These are phyloP conservation scores for Pollenia amentaria DNA, from an alignment of 2,888 invertebrate genomes.

Conservation along the genomic window DNA sequence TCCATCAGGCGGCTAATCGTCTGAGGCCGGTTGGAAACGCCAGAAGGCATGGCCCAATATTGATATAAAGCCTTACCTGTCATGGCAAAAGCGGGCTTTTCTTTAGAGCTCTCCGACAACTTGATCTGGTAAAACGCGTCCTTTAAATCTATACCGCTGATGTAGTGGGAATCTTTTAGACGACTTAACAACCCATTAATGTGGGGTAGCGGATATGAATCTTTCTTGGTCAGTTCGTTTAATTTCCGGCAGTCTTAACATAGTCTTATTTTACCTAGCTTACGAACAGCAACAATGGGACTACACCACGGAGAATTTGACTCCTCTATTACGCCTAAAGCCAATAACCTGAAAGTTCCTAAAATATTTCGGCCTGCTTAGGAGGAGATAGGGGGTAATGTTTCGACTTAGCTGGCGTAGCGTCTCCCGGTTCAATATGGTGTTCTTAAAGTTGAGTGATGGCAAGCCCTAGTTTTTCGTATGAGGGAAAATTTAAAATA, in stretches of 20 bases:
- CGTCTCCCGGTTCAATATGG: constrained; percentile 43
- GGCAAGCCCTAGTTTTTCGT: background rate
- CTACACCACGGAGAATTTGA: constrained; percentile 27
- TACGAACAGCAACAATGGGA: too few species aligned
- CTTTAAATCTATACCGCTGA: background rate
- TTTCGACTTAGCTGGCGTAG: constrained; percentile 52
- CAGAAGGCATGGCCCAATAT: constrained; percentile 30
- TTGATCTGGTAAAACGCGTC: background rate
- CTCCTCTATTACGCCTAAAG: constrained; percentile 59
- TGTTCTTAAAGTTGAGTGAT: constrained; percentile 14
- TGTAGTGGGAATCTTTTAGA: background rate
- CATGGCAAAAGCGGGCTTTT: background rate
- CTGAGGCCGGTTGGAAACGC: background rate
- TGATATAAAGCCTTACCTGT: constrained; percentile 4
- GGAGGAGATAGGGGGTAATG: constrained; percentile 48
- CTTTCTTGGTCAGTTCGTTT: background rate
- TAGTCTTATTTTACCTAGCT: background rate
- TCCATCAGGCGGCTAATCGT: constrained; percentile 13
- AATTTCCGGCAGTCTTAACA: constrained; percentile 3
- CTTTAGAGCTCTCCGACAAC: background rate
- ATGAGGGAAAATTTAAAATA: too few species aligned
- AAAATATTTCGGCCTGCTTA: constrained; percentile 17
- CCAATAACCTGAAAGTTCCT: constrained; percentile 55
- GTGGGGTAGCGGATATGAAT: background rate
- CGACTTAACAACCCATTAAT: background rate